These are phyloP conservation scores for Periphyllus acericola DNA, from an alignment of 2,888 invertebrate species.

Conservation along the genomic window DNA sequence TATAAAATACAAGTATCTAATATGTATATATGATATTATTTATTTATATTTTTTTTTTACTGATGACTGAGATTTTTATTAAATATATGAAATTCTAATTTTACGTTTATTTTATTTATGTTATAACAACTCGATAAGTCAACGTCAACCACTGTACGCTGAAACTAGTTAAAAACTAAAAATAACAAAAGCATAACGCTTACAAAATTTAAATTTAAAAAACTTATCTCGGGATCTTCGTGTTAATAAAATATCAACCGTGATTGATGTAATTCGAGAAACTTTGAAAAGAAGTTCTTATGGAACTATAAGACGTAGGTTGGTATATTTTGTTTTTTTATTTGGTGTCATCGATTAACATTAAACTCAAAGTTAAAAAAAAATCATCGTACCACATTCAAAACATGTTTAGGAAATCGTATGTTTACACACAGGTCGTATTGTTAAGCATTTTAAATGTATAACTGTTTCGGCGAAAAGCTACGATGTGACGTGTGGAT, in stretches of 20 bases:
- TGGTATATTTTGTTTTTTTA: not conserved
- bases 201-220: not conserved
- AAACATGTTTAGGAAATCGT: not conserved
- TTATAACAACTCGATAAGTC: not conserved
- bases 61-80: not conserved
- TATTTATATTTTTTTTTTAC: not conserved
- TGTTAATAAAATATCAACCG: slow-evolving; percentile 5
- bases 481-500: too few relatives aligned
- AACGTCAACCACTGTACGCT: too few relatives aligned
- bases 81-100: not conserved
- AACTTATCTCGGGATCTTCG: slow-evolving; percentile 5
- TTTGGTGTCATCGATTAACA: slow-evolving; percentile 17
- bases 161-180: not conserved
- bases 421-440: too few relatives aligned
- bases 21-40: too few relatives aligned
- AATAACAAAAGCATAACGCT: not conserved
- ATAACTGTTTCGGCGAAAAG: too few relatives aligned
- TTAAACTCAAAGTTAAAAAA: not conserved
- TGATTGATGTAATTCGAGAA: slow-evolving; percentile 16
- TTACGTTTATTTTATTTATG: not conserved
- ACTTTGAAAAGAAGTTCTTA: not conserved
- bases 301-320: not conserved
- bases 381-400: too few relatives aligned
- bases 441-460: too few relatives aligned
- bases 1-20: too few relatives aligned